Conservation (phyloP, 53 echinoderm and acorn worm species). For the Paracentrotus lividus region DNA sequence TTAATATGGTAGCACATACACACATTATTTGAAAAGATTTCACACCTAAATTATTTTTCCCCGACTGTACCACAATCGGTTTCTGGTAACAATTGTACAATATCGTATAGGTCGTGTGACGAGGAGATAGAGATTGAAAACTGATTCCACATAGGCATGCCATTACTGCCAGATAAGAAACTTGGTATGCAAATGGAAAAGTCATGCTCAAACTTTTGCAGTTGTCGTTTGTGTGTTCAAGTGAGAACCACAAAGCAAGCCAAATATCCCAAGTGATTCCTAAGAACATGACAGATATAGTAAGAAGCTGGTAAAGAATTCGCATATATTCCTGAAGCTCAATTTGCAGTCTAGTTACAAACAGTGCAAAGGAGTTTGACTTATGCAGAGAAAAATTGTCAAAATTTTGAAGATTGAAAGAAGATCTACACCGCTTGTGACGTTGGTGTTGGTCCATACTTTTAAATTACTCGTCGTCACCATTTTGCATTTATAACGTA, state of each 20-base stretch:
- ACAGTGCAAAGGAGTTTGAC: not conserved
- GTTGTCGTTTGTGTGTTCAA: not conserved
- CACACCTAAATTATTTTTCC: too few relatives aligned
- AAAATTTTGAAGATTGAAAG: not conserved
- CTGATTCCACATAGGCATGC: not conserved
- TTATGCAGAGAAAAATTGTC: not conserved
- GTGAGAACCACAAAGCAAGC: not conserved
- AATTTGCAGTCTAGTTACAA: not conserved
- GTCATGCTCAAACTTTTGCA: not conserved
- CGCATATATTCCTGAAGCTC: conserved; percentile 27
- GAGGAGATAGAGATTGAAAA: conserved; percentile 23
- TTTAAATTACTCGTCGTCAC: not conserved
- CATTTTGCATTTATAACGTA: too few relatives aligned
- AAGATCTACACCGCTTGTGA: not conserved
- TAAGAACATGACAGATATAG: not conserved
- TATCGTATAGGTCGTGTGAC: conserved; percentile 19
- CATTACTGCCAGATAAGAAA: not conserved
- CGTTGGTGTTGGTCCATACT: not conserved
- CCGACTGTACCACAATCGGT: too few relatives aligned
- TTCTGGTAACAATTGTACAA: not conserved
- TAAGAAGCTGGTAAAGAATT: not conserved
- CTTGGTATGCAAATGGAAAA: not conserved
- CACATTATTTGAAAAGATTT: too few relatives aligned
- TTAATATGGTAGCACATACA: too few relatives aligned
- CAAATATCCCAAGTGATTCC: not conserved